phyloP scores from a whole-genome alignment of 1,140 invertebrate genomes.

The Conus betulinus region DNA sequence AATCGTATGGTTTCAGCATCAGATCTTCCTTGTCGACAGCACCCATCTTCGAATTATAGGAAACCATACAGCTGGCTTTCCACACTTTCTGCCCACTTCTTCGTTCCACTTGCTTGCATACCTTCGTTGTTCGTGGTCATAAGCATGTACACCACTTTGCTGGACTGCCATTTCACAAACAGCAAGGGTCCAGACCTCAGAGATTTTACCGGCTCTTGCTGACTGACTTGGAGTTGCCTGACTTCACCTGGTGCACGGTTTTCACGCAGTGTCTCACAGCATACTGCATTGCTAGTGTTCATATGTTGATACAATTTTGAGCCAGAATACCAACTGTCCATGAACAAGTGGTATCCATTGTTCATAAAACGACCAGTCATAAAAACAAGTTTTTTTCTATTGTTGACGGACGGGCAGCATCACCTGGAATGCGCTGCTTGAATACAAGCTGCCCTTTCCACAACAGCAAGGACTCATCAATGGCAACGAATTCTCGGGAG shows the following conservation, averaged over 20 bases:
- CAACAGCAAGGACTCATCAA: too few relatives aligned
- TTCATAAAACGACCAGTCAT: neutral
- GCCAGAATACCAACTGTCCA: slow-evolving; percentile 18
- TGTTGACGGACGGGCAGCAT: too few relatives aligned
- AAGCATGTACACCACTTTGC: slow-evolving; percentile 26
- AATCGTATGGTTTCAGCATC: slow-evolving; percentile 34
- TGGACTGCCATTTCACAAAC: slow-evolving; percentile 31
- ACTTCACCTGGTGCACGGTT: neutral
- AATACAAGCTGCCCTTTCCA: too few relatives aligned
- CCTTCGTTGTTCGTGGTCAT: slow-evolving; percentile 16
- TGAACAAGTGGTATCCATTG: slow-evolving; percentile 17
- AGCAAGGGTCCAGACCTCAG: neutral
- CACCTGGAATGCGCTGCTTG: too few relatives aligned
- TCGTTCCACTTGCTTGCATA: neutral
- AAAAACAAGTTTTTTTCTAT: neutral
- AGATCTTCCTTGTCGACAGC: slow-evolving; percentile 37
- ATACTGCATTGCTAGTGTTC: neutral
- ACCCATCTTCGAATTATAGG: slow-evolving; percentile 38
- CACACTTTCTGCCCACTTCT: neutral
- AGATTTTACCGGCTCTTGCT: neutral
- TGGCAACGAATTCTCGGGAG: too few relatives aligned
- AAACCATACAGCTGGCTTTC: slow-evolving; percentile 15
- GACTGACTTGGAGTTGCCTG: neutral
- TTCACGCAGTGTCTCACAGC: neutral
- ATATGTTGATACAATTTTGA: neutral